Percentiles rank a stretch among this genome's conserved stretches.
These are phyloP conservation scores for Cotesia typhae DNA, from an alignment of 1,140 invertebrate species.

Conservation along the genomic window DNA sequence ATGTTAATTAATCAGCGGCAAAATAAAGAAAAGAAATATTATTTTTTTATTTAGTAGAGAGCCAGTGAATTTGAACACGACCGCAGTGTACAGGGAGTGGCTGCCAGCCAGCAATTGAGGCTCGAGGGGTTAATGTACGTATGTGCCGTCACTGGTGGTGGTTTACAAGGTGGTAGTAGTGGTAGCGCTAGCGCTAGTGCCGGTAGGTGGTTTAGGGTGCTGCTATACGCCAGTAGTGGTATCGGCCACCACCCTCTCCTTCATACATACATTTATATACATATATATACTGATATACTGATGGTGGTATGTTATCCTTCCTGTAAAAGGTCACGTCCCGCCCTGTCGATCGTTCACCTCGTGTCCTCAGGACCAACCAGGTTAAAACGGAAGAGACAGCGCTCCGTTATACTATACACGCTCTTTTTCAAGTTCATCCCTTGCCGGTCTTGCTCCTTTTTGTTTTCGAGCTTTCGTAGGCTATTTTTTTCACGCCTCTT, in stretches of 20 bases:
- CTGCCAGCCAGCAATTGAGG: constrained; percentile 1
- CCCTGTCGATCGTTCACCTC: constrained; percentile 64
- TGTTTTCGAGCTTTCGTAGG: constrained; percentile 3
- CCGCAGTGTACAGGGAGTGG: constrained; percentile 16
- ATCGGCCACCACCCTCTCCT: constrained; percentile 29
- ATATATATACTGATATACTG: constrained; percentile 19
- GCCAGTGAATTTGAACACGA: constrained; percentile 14
- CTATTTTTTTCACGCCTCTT: not conserved
- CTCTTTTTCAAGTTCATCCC: constrained; percentile 21
- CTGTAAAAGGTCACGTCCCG: constrained; percentile 64
- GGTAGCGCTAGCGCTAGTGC: no score
- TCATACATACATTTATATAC: constrained; percentile 2
- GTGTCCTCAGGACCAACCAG: constrained; percentile 57
- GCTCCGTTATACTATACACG: constrained; percentile 17
- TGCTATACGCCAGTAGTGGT: no score
- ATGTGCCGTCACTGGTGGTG: not conserved
- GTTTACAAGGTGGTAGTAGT: no score
- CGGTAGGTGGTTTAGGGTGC: no score
- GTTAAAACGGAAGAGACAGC: constrained; percentile 58
- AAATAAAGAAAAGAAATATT: not conserved
- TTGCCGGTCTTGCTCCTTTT: constrained; percentile 16
- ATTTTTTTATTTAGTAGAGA: constrained; percentile 10
- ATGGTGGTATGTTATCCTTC: constrained; percentile 60
- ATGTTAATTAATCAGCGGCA: constrained; percentile 8
- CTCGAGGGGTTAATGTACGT: constrained; percentile 31